A percentile compares a stretch with the other conserved stretches of the same genome.
Conservation (phyloP, 1,140 invertebrate genomes). For the Pseudomyrmex cubaensis region DNA sequence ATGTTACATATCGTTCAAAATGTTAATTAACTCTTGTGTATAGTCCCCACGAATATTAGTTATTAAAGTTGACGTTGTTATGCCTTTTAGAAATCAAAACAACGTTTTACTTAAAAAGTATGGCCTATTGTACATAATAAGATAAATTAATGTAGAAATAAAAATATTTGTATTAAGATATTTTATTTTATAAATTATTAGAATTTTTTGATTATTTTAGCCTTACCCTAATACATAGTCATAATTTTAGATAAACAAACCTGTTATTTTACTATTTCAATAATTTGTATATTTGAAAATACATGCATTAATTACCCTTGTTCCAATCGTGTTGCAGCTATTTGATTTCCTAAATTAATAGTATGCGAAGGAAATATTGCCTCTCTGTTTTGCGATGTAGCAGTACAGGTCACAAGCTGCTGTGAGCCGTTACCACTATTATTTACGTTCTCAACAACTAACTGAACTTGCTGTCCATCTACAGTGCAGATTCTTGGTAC, state of each 20-base stretch:
- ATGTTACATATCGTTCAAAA: slow-evolving; percentile 13
- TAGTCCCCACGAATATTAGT: background rate
- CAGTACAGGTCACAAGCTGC: slow-evolving; percentile 78
- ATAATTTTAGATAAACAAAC: slow-evolving; percentile 13
- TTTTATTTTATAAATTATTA: slow-evolving; percentile 21
- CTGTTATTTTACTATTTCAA: slow-evolving; percentile 52
- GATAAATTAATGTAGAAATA: slow-evolving; percentile 18
- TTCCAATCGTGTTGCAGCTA: slow-evolving; percentile 77
- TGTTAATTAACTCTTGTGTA: slow-evolving; percentile 1
- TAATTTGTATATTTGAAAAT: slow-evolving; percentile 58
- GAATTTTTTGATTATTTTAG: slow-evolving; percentile 37
- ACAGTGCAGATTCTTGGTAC: slow-evolving; percentile 77
- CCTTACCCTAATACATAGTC: slow-evolving; percentile 20
- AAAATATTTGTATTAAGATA: background rate
- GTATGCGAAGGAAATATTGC: slow-evolving; percentile 77
- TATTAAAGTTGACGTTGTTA: background rate
- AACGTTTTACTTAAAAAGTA: slow-evolving; percentile 34
- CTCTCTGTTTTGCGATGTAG: slow-evolving; percentile 76
- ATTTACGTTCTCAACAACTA: slow-evolving; percentile 80
- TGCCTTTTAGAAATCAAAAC: slow-evolving; percentile 16
- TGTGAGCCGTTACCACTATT: slow-evolving; percentile 77
- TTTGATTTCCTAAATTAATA: slow-evolving; percentile 78
- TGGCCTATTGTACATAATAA: slow-evolving; percentile 38
- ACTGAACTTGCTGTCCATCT: slow-evolving; percentile 81
- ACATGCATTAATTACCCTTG: slow-evolving; percentile 81